These are phyloP conservation scores for Hoplodrina ambigua DNA, from an alignment of 2,888 invertebrate species.

Conservation along the genomic window DNA sequence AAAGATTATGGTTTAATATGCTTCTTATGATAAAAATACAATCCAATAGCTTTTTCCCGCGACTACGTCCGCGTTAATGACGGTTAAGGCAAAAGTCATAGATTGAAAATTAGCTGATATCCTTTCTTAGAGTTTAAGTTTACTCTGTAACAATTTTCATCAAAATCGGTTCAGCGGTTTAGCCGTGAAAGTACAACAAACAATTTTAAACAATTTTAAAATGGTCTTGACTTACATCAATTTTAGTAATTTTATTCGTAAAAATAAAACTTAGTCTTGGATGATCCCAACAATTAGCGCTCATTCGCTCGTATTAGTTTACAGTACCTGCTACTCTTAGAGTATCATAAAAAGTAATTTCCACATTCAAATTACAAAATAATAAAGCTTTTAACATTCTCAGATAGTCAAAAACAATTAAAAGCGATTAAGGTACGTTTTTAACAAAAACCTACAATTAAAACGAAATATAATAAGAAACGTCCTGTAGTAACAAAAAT, in stretches of 20 bases:
- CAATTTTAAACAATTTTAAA: no score
- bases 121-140: no score
- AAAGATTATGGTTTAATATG: no score
- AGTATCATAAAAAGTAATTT: slow-evolving; percentile 1
- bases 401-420: slow-evolving; percentile 24
- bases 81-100: no score
- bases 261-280: not conserved
- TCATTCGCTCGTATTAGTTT: not conserved
- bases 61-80: no score
- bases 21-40: not conserved
- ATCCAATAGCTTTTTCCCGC: no score
- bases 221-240: not conserved
- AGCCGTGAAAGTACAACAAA: no score
- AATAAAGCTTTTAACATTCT: not conserved
- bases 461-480: slow-evolving; percentile 23
- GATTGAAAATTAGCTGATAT: no score
- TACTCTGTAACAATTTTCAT: no score
- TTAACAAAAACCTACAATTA: slow-evolving; percentile 22
- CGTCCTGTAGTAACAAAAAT: slow-evolving; percentile 22
- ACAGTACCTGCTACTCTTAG: not conserved
- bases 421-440: slow-evolving; percentile 11
- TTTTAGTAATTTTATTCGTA: slow-evolving; percentile 1
- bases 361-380: slow-evolving; percentile 10
- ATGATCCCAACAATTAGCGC: not conserved
- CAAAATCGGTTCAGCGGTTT: no score